Conservation (phyloP, 2,797 vertebrate species). For the Chanos chanos region DNA sequence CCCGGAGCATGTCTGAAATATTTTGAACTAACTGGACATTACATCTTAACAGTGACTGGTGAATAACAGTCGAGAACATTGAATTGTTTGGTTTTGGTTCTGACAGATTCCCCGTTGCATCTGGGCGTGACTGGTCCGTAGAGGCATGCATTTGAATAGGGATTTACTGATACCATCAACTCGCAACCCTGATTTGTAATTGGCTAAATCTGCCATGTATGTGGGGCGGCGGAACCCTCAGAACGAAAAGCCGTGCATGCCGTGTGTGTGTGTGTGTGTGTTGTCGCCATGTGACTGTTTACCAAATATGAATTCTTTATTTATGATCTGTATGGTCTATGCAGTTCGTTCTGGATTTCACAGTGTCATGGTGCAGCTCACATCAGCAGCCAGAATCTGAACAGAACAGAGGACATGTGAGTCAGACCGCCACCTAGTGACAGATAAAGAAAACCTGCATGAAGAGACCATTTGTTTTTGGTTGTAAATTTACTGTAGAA, state of each 20-base stretch:
- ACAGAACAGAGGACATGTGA: slow-evolving; percentile 78
- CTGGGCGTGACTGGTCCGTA: too few species aligned
- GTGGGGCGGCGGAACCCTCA: too few species aligned
- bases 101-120: too few species aligned
- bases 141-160: background rate
- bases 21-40: too few species aligned
- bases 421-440: slow-evolving; percentile 47
- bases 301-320: slow-evolving; percentile 40
- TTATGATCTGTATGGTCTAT: slow-evolving; percentile 45
- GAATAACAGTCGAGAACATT: too few species aligned
- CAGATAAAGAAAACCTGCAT: too few species aligned
- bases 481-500: too few species aligned
- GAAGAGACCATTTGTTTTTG: too few species aligned
- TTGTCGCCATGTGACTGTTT: slow-evolving; percentile 29
- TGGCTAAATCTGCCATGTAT: background rate
- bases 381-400: slow-evolving; percentile 79
- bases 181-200: background rate
- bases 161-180: slow-evolving; percentile 2
- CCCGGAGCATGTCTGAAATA: too few species aligned
- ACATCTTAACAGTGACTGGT: too few species aligned
- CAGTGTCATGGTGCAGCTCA: slow-evolving; percentile 72
- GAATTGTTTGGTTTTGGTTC: too few species aligned
- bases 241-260: too few species aligned
- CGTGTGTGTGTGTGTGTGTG: slow-evolving; percentile 50
- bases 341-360: slow-evolving; percentile 80